A percentile compares a stretch with the other conserved stretches of the same genome.
Conservation (phyloP, 2,797 vertebrate species). For the Hemitrygon akajei region DNA sequence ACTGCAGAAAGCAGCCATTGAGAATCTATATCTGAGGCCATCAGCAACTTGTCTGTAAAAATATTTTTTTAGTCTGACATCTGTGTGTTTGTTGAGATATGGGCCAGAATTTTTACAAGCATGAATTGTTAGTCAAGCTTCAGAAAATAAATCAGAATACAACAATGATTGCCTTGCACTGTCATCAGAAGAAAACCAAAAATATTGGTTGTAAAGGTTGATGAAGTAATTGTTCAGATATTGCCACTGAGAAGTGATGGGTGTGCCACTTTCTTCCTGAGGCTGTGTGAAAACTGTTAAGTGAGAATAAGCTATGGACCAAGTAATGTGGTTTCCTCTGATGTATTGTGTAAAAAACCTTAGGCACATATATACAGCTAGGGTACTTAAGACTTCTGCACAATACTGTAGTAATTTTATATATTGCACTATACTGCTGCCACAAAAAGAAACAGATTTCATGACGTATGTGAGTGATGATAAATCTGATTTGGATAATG, state of each 20-base stretch:
- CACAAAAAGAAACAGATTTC: no score
- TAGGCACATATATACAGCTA: no score
- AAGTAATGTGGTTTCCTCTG: neutral
- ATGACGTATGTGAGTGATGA: no score
- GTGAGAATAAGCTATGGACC: neutral
- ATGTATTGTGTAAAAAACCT: no score
- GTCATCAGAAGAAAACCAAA: neutral
- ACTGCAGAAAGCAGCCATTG: neutral
- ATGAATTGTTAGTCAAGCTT: neutral
- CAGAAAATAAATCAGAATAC: neutral
- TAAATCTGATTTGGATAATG: no score
- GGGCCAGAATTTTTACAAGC: neutral
- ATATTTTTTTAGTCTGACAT: no score
- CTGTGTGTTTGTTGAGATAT: neutral
- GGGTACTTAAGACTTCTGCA: no score
- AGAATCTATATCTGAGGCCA: neutral
- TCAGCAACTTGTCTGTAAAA: neutral
- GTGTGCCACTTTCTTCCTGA: neutral
- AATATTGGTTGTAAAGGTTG: neutral
- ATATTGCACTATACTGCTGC: no score
- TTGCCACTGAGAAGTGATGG: neutral
- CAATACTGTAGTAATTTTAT: no score
- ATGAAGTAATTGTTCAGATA: neutral
- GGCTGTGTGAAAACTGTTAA: neutral
- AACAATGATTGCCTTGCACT: neutral